Conservation (phyloP, 92 coral and sea anemone genomes). For the Montipora capitata region DNA sequence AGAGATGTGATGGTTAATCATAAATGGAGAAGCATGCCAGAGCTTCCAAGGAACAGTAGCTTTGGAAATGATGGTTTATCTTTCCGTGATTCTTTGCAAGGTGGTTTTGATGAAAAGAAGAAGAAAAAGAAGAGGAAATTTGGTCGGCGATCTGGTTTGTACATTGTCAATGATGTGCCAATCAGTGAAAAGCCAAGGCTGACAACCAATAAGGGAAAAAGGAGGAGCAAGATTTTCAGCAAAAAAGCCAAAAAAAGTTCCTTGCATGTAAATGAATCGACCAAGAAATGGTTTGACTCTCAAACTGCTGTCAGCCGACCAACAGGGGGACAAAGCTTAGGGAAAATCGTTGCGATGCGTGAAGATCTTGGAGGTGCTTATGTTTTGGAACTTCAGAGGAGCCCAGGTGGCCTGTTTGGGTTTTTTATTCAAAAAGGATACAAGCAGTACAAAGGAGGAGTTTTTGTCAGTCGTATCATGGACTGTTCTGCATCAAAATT, state of each 20-base stretch:
- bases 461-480: conserved; percentile 90
- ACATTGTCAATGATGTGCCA: conserved; percentile 90
- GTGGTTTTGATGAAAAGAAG: conserved; percentile 68
- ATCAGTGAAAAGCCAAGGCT: conserved; percentile 78
- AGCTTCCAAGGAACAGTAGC: conserved; percentile 61
- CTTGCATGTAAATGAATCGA: conserved; percentile 75
- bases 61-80: conserved; percentile 47
- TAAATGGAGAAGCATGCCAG: conserved; percentile 92
- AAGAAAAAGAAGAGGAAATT: conserved; percentile 80
- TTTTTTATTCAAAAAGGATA: conserved; percentile 93
- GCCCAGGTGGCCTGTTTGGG: conserved; percentile 90
- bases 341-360: conserved; percentile 77
- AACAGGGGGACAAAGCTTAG: conserved; percentile 85
- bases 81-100: conserved; percentile 69
- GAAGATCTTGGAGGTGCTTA: conserved; percentile 89
- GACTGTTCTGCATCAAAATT: conserved; percentile 91
- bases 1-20: conserved; percentile 32
- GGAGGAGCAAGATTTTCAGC: conserved; percentile 59
- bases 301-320: conserved; percentile 87
- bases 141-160: conserved; percentile 95
- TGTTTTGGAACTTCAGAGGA: conserved; percentile 88
- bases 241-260: conserved; percentile 67
- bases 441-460: conserved; percentile 81
- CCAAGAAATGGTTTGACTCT: conserved; percentile 89
- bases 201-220: conserved; percentile 50